phyloP scores from a whole-genome alignment of 2,888 invertebrate species.

The Bombyx huttoni region DNA sequence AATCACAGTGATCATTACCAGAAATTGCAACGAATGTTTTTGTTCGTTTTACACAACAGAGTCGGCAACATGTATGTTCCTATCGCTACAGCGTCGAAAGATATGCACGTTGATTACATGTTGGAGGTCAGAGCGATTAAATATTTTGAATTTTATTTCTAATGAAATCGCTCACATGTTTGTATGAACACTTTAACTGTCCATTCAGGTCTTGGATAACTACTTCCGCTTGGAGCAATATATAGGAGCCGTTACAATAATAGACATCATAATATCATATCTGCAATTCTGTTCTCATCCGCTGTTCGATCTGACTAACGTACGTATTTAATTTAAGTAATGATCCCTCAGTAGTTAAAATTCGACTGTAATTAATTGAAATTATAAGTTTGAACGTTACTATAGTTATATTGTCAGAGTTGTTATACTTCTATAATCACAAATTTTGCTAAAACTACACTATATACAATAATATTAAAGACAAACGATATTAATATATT shows the following conservation, averaged over 20 bases:
- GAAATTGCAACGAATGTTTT: constrained; percentile 16
- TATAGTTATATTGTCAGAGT: too few species aligned
- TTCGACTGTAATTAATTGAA: too few species aligned
- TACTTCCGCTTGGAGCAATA: constrained; percentile 30
- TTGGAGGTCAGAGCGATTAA: constrained; percentile 24
- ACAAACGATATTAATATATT: too few species aligned
- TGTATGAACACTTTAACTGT: not conserved
- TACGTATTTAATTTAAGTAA: constrained; percentile 17
- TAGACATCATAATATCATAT: constrained; percentile 30
- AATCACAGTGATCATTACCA: constrained; percentile 28
- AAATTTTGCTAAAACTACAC: too few species aligned
- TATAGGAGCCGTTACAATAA: constrained; percentile 15
- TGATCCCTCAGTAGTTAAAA: too few species aligned
- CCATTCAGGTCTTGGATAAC: constrained; percentile 26
- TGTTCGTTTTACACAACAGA: constrained; percentile 1
- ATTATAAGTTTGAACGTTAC: too few species aligned
- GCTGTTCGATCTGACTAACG: constrained; percentile 31
- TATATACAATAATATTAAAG: too few species aligned
- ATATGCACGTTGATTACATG: constrained; percentile 31
- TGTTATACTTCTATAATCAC: too few species aligned
- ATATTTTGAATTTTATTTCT: not conserved
- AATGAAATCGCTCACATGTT: not conserved
- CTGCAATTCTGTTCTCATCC: constrained; percentile 34
- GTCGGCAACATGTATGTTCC: not conserved
- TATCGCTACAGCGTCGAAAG: constrained; percentile 9